These are phyloP conservation scores for Haliclystus octoradiatus DNA, from an alignment of 30 jellyfish, hydroid and myxozoan species.

Conservation along the genomic window DNA sequence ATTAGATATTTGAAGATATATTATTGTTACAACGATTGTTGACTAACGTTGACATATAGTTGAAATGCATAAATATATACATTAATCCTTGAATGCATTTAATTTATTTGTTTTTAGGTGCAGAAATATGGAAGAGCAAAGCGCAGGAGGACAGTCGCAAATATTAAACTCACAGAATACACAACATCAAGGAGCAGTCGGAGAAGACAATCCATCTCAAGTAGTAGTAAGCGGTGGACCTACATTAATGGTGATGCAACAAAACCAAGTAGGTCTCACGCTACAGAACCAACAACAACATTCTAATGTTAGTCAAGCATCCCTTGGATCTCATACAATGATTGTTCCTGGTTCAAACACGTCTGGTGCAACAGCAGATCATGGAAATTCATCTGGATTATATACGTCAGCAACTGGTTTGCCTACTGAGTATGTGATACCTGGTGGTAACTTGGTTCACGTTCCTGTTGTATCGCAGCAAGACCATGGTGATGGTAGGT, in stretches of 20 bases:
- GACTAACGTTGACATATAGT: no score
- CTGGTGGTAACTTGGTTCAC: constrained; percentile 43
- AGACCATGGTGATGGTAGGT: constrained; percentile 50
- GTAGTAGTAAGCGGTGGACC: constrained; percentile 40
- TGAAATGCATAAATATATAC: no score
- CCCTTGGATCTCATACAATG: constrained; percentile 10
- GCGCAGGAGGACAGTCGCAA: no score
- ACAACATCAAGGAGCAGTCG: constrained; percentile 4
- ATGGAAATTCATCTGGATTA: constrained; percentile 26
- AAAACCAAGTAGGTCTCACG: constrained; percentile 1
- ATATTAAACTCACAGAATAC: no score
- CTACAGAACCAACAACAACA: background rate
- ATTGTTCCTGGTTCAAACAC: constrained; percentile 12
- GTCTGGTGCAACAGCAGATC: constrained; percentile 23
- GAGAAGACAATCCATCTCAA: constrained; percentile 16
- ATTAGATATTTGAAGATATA: no score
- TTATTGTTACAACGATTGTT: no score
- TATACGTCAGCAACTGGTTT: constrained; percentile 62
- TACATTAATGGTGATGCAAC: constrained; percentile 57
- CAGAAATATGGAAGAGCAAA: no score
- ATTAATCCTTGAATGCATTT: no score
- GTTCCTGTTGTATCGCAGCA: constrained; percentile 68
- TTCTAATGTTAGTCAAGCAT: background rate
- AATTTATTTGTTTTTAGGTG: no score
- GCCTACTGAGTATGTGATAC: constrained; percentile 67